These are phyloP conservation scores for Chlorospingus flavigularis DNA, from an alignment of 2,797 vertebrate genomes.

Conservation along the genomic window DNA sequence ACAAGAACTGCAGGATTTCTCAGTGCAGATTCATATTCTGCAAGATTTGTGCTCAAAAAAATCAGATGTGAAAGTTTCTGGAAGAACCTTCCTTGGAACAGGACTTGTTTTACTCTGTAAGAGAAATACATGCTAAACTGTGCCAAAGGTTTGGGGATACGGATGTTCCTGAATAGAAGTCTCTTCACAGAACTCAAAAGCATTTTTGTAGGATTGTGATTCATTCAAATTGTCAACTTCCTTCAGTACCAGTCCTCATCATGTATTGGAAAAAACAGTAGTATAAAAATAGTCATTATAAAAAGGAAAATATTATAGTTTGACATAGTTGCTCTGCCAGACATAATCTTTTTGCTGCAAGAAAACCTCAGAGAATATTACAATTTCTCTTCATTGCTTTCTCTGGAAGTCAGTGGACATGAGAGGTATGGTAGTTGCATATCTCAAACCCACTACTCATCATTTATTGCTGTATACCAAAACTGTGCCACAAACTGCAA, in stretches of 20 bases:
- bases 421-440: not conserved
- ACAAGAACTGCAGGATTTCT: not conserved
- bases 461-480: fast-evolving
- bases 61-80: not conserved
- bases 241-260: not conserved
- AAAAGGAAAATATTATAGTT: not conserved
- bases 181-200: not conserved
- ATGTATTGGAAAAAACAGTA: not conserved
- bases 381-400: not conserved
- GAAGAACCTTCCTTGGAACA: not conserved
- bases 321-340: not conserved
- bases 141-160: not conserved
- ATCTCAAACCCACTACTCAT: not conserved
- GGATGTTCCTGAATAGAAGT: not conserved
- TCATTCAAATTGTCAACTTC: not conserved
- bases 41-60: not conserved
- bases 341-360: not conserved
- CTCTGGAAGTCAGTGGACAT: not conserved
- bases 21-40: not conserved
- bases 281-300: not conserved
- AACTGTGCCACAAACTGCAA: not conserved
- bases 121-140: not conserved
- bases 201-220: not conserved
- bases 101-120: not conserved
- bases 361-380: not conserved